A percentile compares a stretch with the other conserved stretches of the same genome.
phyloP scores from a whole-genome alignment of 2,888 invertebrate genomes.

The Microplitis manilae region DNA sequence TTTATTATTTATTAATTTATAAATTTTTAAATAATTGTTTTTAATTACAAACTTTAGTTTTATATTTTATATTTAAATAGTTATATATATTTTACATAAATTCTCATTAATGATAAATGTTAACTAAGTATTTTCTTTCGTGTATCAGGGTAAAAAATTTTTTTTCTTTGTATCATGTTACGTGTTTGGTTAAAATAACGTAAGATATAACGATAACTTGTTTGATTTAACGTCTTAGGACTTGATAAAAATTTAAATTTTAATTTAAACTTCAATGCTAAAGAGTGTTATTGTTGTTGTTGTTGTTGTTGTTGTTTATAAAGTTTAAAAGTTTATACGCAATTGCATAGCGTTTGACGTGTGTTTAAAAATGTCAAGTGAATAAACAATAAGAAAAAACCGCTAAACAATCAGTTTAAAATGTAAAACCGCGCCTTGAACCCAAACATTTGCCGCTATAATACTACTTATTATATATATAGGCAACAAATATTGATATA shows the following conservation, averaged over 20 bases:
- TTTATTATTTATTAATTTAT: not conserved
- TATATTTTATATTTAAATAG: not conserved
- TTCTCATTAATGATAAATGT: too few species aligned
- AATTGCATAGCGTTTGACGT: not conserved
- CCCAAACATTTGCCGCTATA: not conserved
- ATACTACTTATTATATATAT: not conserved
- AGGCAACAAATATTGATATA: not conserved
- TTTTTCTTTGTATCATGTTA: too few species aligned
- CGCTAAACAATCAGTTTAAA: not conserved
- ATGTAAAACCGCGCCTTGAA: constrained; percentile 21
- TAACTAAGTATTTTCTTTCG: too few species aligned
- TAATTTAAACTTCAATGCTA: not conserved
- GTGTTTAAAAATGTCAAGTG: not conserved
- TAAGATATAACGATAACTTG: too few species aligned
- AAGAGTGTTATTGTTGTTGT: too few species aligned
- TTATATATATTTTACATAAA: not conserved
- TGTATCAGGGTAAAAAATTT: too few species aligned
- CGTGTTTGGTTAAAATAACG: not conserved
- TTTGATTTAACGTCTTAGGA: not conserved
- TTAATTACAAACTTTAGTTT: not conserved
- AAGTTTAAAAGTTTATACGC: not conserved
- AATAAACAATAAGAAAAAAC: constrained; percentile 13
- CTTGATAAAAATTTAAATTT: not conserved
- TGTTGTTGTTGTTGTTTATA: too few species aligned
- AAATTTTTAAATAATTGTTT: not conserved